phyloP scores from a whole-genome alignment of 2,888 invertebrate genomes.

The Scaptomyza tumidula region DNA sequence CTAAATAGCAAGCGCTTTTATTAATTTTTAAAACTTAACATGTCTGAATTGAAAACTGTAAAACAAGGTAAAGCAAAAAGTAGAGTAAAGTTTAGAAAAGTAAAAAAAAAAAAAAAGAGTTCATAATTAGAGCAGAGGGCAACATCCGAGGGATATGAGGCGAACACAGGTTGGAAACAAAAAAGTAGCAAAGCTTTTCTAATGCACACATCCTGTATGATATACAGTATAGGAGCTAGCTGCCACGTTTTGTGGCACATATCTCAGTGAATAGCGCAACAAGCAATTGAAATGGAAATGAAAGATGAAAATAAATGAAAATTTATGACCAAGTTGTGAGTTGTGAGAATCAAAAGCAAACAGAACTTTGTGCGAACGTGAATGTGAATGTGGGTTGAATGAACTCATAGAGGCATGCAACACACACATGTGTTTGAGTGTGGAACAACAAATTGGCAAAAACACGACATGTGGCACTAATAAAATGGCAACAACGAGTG shows the following conservation, averaged over 20 bases:
- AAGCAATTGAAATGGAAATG: conserved; percentile 65
- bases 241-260: conserved; percentile 68
- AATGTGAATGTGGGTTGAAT: conserved; percentile 33
- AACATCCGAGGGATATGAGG: conserved; percentile 53
- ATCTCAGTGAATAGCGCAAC: conserved; percentile 65
- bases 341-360: conserved; percentile 39
- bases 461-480: conserved; percentile 67
- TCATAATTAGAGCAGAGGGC: conserved; percentile 39
- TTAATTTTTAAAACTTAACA: neutral
- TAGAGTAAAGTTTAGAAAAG: conserved; percentile 2
- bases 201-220: conserved; percentile 52
- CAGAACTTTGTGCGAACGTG: conserved; percentile 14
- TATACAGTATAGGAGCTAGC: conserved; percentile 13
- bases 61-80: neutral
- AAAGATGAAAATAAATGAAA: conserved; percentile 56
- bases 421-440: conserved; percentile 26
- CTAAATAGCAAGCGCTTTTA: neutral
- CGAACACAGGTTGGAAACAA: neutral
- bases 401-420: conserved; percentile 32
- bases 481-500: conserved; percentile 52
- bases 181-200: conserved; percentile 27
- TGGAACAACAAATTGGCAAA: conserved; percentile 52
- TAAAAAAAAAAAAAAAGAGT: conserved; percentile 2
- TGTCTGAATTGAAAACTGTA: neutral
- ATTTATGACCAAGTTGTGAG: conserved; percentile 50